Base-by-base conservation (phyloP, 64 coral and sea anemone species). In the Actinia equina region DNA sequence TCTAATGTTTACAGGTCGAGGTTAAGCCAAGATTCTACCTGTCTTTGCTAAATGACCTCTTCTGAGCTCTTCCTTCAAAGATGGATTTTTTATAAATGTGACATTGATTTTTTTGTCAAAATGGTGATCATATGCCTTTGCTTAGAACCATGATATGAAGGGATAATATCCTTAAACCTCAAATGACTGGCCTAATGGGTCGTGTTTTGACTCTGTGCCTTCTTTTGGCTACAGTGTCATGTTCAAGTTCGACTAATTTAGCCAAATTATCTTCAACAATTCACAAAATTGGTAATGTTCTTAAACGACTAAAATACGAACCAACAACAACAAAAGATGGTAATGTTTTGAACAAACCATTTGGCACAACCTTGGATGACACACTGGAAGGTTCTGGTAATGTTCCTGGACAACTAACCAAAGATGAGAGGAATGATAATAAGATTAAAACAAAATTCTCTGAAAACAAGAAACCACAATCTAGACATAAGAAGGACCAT, bases 11-110 rank as follows among this genome's bases (percentile, higher is more conserved):
- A 52, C 78, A 81, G 78, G 78, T 81, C 18, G 49, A 23, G 78
- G 78, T 81, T 81, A 81, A 51, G 18, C 78, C 78, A 22, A 52
- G 78, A 81, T 44, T 49, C 52, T 22, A 81, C 44, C 78, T 81
- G 78, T 81, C 78, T 52, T 9, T 49, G 17, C 17, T 49, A 81
- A 81, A 81, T 52, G 78, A 52, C 78, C 78, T 81, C 43, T 81
- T 49, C 17, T 52, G 45, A n/a, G 17, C 2, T 81, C 22, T 52
- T 81, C 22, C 27, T 18, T 52, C 78, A 81, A 81, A 81, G 78
- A 44, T 49, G 49, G 78, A 81, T n/a, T 44, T 44, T 20, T 80
- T 57, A 5, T 79, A 43, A 37, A 46, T 13, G 44, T 22, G 78
- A 37, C 43, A 49, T 81, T 45, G 41, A 81, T 1, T 37, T 49